Conservation (phyloP, 2,113 vertebrate species). For the Hippocampus abdominalis region DNA sequence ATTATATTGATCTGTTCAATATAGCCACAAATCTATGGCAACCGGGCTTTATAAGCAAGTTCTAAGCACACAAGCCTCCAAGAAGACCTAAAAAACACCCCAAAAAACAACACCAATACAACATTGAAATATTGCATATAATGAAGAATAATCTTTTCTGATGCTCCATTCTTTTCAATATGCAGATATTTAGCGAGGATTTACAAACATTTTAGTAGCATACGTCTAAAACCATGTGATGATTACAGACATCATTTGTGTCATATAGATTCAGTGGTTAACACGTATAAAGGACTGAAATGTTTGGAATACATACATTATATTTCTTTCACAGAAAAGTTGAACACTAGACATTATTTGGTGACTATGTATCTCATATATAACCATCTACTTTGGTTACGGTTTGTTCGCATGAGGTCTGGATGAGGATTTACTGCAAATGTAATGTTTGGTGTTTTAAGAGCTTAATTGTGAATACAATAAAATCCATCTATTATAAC, state of each 20-base stretch:
- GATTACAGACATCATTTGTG: background rate
- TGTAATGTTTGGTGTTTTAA: background rate
- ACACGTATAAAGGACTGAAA: background rate
- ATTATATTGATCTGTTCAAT: too few relatives aligned
- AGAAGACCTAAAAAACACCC: background rate
- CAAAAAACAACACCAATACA: too few relatives aligned
- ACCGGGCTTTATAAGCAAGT: background rate
- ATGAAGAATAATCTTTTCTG: background rate
- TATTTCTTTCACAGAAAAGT: background rate
- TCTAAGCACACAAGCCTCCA: background rate
- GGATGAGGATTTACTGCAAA: background rate
- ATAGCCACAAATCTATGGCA: background rate
- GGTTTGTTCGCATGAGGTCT: background rate
- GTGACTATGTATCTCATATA: background rate
- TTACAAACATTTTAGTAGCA: background rate
- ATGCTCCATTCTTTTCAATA: background rate
- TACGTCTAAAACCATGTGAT: background rate
- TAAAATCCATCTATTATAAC: conserved; percentile 12
- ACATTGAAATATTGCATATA: too few relatives aligned
- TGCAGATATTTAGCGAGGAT: background rate
- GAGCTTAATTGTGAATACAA: background rate
- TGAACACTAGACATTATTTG: background rate
- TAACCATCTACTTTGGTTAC: background rate
- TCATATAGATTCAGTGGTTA: background rate
- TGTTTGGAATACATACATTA: background rate